Base-by-base conservation (phyloP, 2,113 vertebrate species). In the Pristiophorus japonicus region DNA sequence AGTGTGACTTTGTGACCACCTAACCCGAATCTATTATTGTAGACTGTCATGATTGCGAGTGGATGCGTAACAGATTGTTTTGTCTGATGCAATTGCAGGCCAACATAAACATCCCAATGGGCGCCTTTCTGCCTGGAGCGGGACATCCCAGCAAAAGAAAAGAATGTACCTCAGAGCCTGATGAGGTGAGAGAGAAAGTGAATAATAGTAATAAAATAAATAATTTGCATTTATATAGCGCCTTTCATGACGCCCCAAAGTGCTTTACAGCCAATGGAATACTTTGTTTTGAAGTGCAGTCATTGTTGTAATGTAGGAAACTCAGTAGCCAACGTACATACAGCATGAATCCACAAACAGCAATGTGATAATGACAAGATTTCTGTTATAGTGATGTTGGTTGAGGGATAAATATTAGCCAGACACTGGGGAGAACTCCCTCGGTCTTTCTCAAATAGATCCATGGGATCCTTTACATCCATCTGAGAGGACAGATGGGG, bases 91-190 rank as follows among this genome's bases (percentile, higher is more conserved):
- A 97, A 95, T 96, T 96, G 94, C 97, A 99, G 99, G 99, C 99
- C 97, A 99, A 99, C 97, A 98, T 99, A 97, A 99, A 99, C 97
- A 99, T 99, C 97, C 99, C 99, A 95, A 99, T 99, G 99, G 99
- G 99, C 97, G 99, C 98, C 96, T 98, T 99, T 97, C 98, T 98
- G 97, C 99, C 99, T 96, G 99, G 99, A 97, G 99, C 98, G 66
- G 99, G 99, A 96, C 99, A 98, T 97, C 99, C 99, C 97, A 98
- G 98, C 38, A 98, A 97, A 97, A 99, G 98, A 97, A 99, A 98
- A 99, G 99, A 99, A 96, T 96, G 98, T 96, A 97, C 98, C 96
- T 97, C 96, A 84, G 98, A 98, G 96, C 96, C 96, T 90, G 98
- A 98, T 18, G 98, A 99, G 98, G 99, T 99, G 96, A 98, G 98